Evolutionary conservation across 1,140 invertebrate species (phyloP).

Genomic region (Macrosteles quadrilineatus): DNA sequence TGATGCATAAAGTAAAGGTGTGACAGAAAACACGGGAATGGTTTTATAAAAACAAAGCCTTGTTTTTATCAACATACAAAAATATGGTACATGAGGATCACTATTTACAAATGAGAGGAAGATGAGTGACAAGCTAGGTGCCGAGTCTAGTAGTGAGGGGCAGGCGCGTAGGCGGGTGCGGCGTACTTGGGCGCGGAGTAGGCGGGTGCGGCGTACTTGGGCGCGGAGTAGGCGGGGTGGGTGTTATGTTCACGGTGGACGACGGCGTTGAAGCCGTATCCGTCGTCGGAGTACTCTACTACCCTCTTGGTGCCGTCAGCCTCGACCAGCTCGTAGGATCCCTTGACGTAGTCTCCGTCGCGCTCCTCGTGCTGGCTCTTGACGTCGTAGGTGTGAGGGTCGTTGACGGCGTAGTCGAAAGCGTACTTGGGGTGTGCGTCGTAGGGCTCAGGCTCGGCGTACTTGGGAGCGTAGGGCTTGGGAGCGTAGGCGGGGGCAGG

Average conservation of each 20-base stretch:
- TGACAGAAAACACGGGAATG: too few relatives aligned
- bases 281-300: slow-evolving; percentile 43
- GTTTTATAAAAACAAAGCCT: too few relatives aligned
- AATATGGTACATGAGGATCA: too few relatives aligned
- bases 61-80: too few relatives aligned
- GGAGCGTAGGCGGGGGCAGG: background rate
- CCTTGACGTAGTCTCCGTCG: slow-evolving; percentile 58
- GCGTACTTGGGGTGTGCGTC: slow-evolving; percentile 50
- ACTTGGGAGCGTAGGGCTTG: slow-evolving; percentile 13
- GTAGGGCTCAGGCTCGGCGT: slow-evolving; percentile 31
- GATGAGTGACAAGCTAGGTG: too few relatives aligned
- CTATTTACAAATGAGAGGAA: too few relatives aligned
- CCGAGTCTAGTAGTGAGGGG: too few relatives aligned
- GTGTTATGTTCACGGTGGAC: slow-evolving; percentile 35
- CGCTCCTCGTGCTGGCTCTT: slow-evolving; percentile 57
- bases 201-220: background rate
- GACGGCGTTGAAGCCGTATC: slow-evolving; percentile 42
- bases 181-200: slow-evolving; percentile 29
- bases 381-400: slow-evolving; percentile 57
- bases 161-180: slow-evolving; percentile 35
- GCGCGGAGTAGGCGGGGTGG: background rate
- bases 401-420: slow-evolving; percentile 57
- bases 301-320: slow-evolving; percentile 39
- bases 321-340: slow-evolving; percentile 43
- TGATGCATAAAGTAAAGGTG: too few relatives aligned